These are phyloP conservation scores for Phenganax marumi DNA, from an alignment of 92 coral and sea anemone species.

Conservation along the genomic window DNA sequence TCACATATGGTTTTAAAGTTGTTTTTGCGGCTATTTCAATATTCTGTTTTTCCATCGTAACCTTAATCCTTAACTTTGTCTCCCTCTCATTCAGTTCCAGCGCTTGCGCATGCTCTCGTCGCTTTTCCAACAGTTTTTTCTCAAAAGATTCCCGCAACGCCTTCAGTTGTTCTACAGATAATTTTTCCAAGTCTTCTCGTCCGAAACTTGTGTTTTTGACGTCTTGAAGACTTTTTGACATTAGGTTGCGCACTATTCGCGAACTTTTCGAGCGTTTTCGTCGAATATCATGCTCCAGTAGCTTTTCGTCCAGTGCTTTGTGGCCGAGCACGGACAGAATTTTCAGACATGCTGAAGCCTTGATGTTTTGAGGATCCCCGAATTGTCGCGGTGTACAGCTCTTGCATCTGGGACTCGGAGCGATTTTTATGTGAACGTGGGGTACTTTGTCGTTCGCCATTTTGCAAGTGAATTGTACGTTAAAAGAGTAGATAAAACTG, in stretches of 20 bases:
- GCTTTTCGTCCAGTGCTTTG: constrained; percentile 39
- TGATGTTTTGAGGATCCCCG: neutral
- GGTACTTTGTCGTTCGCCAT: neutral
- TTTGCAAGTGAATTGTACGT: neutral
- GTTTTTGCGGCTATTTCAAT: constrained; percentile 32
- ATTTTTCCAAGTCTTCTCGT: constrained; percentile 23
- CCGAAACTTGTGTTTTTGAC: constrained; percentile 12
- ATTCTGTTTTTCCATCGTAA: constrained; percentile 15
- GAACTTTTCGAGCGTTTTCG: constrained; percentile 38
- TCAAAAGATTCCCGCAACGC: constrained; percentile 11
- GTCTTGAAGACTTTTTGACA: constrained; percentile 15
- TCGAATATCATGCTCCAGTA: constrained; percentile 25
- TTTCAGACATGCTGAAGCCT: constrained; percentile 6
- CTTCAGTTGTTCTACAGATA: constrained; percentile 11
- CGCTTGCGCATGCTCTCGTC: neutral
- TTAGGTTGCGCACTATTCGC: constrained; percentile 13
- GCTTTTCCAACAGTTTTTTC: constrained; percentile 14
- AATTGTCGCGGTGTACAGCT: constrained; percentile 1
- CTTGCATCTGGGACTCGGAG: constrained; percentile 4
- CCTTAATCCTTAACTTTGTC: neutral
- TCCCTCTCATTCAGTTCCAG: constrained; percentile 4
- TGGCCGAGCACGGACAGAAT: constrained; percentile 36
- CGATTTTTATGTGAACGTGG: neutral
- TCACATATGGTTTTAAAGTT: constrained; percentile 33
- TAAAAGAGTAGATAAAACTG: neutral